Evolutionary conservation across 2,888 invertebrate species (phyloP), one percentile per base, ranked within the genome.

Genomic region (Teinopalpus imperialis): DNA sequence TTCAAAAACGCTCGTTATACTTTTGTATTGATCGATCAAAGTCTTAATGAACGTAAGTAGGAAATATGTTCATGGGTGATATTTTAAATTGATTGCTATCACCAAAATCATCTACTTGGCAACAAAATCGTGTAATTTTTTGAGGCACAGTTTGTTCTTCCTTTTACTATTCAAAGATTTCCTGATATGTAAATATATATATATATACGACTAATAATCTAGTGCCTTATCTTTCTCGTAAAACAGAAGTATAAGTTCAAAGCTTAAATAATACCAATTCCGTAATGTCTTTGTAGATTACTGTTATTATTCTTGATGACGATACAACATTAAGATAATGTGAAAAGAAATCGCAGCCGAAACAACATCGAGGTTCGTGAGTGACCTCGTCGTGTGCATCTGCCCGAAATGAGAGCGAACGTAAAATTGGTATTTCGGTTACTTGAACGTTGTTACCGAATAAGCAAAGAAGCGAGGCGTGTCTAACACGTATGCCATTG

Each of bases 11-110:
- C 77, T 81, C 75, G 81, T 79, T 81, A 81, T 79, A 86, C 86
- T 86, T 86, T 86, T 82, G 71, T 74, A 77, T 80, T 67, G 76
- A 81, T 79, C 70, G 75, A 77, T 67, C 81, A 85, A 86, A 81
- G 79, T 81, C 63, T 61, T 64, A 69, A 63, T 59, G 64, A 36
- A 40, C 42, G 46, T 49, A 54, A 51, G 49, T 51, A 43, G 34
- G 20, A 46, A 48, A 36, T 31, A 42, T 14, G 20, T 21, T 26
- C 26, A 21, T 18, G 10, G 18, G n/a, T n/a, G n/a, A n/a, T n/a
- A n/a, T n/a, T n/a, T n/a, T n/a, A n/a, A n/a, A n/a, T n/a, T n/a
- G n/a, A n/a, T n/a, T n/a, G n/a, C n/a, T n/a, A n/a, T n/a, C n/a
- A n/a, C n/a, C n/a, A n/a, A n/a, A n/a, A n/a, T n/a, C n/a, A n/a